Conservation (phyloP, 2,888 invertebrate species). For the Galerucella calmariensis region DNA sequence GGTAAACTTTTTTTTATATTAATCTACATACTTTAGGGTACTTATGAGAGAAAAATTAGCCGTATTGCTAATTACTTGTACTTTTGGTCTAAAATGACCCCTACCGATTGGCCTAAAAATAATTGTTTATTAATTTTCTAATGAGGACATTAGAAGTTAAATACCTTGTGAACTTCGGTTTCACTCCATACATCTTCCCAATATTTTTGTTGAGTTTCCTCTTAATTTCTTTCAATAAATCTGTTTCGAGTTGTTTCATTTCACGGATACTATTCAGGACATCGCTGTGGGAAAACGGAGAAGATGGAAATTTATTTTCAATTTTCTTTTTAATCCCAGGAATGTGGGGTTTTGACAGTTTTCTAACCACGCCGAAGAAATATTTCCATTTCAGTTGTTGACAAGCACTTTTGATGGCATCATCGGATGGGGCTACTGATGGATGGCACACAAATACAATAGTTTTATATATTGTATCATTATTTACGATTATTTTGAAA, state of each 20-base stretch:
- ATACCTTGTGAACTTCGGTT: conserved; percentile 45
- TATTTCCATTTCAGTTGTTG: conserved; percentile 73
- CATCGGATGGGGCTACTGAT: conserved; percentile 64
- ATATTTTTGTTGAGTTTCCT: conserved; percentile 15
- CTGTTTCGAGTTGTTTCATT: conserved; percentile 41
- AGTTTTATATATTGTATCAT: conserved; percentile 63
- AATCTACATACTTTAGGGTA: no score
- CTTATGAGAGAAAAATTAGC: no score
- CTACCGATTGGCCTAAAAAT: no score
- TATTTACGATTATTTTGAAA: conserved; percentile 66
- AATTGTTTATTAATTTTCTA: no score
- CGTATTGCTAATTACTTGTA: no score
- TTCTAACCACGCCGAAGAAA: conserved; percentile 54
- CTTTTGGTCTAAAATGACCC: no score
- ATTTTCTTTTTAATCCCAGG: conserved; percentile 31
- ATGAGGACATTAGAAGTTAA: no score
- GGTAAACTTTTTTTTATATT: no score
- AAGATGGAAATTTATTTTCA: conserved; percentile 47
- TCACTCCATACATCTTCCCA: conserved; percentile 37
- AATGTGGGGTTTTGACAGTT: conserved; percentile 24
- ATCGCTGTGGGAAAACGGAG: conserved; percentile 46
- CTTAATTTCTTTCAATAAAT: conserved; percentile 18
- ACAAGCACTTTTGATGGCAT: conserved; percentile 69
- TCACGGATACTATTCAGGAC: conserved; percentile 51
- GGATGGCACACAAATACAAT: conserved; percentile 70